Percentiles rank a stretch among this genome's conserved stretches.
phyloP scores from a whole-genome alignment of 2,113 vertebrate species.

The Zosterops japonicus region DNA sequence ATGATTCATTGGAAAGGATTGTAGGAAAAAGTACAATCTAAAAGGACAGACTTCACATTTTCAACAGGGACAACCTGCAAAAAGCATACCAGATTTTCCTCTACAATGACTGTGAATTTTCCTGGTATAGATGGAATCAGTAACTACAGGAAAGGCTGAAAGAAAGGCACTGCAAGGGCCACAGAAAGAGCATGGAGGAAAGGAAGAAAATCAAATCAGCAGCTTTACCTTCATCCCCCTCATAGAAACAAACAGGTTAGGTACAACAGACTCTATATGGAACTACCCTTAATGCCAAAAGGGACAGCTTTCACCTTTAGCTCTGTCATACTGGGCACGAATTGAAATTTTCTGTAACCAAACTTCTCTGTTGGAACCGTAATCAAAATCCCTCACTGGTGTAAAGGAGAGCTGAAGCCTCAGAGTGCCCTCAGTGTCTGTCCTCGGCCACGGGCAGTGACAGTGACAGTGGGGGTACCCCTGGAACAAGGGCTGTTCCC shows the following conservation, averaged over 20 bases:
- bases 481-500: not conserved
- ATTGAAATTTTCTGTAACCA: not conserved
- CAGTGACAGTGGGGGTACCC: not conserved
- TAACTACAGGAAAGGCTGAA: not conserved
- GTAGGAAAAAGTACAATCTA: slow-evolving; percentile 36
- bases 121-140: not conserved
- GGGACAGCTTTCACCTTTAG: not conserved
- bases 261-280: not conserved
- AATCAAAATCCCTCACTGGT: not conserved
- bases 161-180: not conserved
- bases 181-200: not conserved
- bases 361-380: not conserved
- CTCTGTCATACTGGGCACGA: not conserved
- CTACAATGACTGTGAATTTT: not conserved
- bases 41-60: slow-evolving; percentile 43
- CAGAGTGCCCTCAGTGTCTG: not conserved
- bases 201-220: not conserved
- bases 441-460: not conserved
- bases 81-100: slow-evolving; percentile 22
- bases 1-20: slow-evolving; percentile 44
- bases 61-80: slow-evolving; percentile 1
- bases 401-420: not conserved
- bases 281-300: not conserved
- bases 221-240: not conserved
- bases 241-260: not conserved